Conservation (phyloP, 2,113 vertebrate species). For the Prietella phreatophila region DNA sequence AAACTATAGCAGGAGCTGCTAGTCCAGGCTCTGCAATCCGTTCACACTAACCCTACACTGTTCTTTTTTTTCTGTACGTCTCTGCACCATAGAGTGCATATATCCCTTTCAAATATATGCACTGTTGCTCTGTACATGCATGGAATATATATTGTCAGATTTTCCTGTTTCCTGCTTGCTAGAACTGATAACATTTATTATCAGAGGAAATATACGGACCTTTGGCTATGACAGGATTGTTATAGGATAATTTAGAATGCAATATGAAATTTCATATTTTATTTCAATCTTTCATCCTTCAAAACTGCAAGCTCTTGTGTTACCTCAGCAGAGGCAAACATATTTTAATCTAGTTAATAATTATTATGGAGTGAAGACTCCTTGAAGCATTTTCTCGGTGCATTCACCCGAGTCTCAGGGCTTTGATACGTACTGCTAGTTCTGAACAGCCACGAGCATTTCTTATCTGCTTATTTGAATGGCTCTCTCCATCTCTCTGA, state of each 20-base stretch:
- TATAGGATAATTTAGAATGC: conserved; percentile 18
- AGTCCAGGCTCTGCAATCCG: background rate
- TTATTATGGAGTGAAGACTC: conserved; percentile 29
- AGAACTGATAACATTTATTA: conserved; percentile 17
- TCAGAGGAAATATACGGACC: conserved; percentile 38
- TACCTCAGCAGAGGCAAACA: background rate
- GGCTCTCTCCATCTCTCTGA: background rate
- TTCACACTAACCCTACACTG: background rate
- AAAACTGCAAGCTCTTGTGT: background rate
- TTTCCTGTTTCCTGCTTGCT: conserved; percentile 21
- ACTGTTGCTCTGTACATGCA: background rate
- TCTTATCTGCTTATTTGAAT: conserved; percentile 8
- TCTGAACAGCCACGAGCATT: background rate
- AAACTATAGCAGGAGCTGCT: background rate
- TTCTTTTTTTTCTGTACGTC: background rate
- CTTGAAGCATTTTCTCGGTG: background rate
- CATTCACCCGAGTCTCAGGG: background rate
- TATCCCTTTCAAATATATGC: background rate
- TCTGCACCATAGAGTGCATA: background rate
- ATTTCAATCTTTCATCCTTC: background rate
- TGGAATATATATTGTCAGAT: conserved; percentile 15
- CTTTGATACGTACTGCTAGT: background rate
- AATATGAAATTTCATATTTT: conserved; percentile 14
- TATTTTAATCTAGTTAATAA: conserved; percentile 18
- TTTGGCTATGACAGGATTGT: conserved; percentile 12